These are phyloP conservation scores for Matsumyia berberina DNA, from an alignment of 2,888 invertebrate species.

Conservation along the genomic window DNA sequence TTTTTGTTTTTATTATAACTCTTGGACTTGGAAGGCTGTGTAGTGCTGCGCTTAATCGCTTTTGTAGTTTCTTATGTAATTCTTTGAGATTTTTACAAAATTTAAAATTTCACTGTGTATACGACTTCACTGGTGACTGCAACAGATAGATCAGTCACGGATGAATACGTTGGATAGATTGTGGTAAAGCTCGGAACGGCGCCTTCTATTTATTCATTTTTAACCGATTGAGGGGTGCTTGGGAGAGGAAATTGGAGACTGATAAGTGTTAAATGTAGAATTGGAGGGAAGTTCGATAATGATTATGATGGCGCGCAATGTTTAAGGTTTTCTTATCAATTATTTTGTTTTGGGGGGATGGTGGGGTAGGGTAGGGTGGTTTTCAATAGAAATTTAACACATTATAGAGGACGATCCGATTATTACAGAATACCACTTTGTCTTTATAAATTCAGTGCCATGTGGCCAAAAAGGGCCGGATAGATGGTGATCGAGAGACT, in stretches of 20 bases:
- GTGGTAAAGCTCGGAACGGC: conserved; percentile 28
- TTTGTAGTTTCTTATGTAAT: conserved; percentile 58
- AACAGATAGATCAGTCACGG: conserved; percentile 50
- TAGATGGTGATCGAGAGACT: no score
- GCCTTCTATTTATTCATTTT: conserved; percentile 72
- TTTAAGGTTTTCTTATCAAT: conserved; percentile 35
- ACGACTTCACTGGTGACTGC: background rate
- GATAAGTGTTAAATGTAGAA: conserved; percentile 44
- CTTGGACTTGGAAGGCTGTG: background rate
- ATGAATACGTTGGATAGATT: conserved; percentile 58
- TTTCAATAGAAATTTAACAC: background rate
- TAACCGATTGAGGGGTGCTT: conserved; percentile 33
- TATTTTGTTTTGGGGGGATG: background rate
- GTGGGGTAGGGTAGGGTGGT: background rate
- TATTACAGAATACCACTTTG: no score
- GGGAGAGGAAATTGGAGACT: conserved; percentile 25
- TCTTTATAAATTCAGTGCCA: no score
- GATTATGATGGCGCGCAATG: conserved; percentile 40
- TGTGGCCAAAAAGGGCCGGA: no score
- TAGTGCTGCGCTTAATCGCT: background rate
- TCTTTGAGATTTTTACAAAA: conserved; percentile 16
- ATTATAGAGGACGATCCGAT: background rate
- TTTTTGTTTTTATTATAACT: conserved; percentile 16
- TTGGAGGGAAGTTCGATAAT: conserved; percentile 3
- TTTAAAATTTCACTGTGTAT: conserved; percentile 39